These are phyloP conservation scores for Acheta domesticus DNA, from an alignment of 2,888 invertebrate species.

Conservation along the genomic window DNA sequence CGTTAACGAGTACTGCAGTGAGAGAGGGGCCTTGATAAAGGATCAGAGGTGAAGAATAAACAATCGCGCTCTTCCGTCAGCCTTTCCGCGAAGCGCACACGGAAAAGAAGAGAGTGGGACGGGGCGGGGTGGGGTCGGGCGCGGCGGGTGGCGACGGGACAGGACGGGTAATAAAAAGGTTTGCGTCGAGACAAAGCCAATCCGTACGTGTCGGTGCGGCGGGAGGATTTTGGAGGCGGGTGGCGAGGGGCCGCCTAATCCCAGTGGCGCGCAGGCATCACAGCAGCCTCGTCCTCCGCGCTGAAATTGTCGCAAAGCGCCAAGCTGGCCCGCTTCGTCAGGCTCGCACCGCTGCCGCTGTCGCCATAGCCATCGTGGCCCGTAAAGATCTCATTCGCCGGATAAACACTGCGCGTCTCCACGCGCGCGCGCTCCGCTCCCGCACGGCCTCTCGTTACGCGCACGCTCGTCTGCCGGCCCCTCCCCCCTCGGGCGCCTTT, in stretches of 20 bases:
- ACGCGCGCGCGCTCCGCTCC: not conserved
- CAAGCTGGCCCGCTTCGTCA: not conserved
- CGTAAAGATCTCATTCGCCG: not conserved
- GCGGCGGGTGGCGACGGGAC: not conserved
- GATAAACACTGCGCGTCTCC: not conserved
- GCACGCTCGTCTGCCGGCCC: not conserved
- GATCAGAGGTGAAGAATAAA: not conserved
- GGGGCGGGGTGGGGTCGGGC: too few relatives aligned
- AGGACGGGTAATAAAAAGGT: not conserved
- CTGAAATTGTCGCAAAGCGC: not conserved
- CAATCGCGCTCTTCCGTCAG: not conserved
- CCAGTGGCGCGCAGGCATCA: not conserved
- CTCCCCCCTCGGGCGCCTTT: not conserved
- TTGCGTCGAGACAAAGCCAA: not conserved
- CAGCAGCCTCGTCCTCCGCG: not conserved
- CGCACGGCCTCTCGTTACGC: conserved; percentile 1
- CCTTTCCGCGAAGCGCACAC: not conserved
- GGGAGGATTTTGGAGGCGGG: not conserved
- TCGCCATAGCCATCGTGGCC: not conserved
- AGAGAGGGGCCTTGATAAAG: not conserved
- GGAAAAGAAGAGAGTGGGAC: too few relatives aligned
- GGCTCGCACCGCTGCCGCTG: not conserved
- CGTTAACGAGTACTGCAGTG: not conserved
- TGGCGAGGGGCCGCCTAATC: not conserved
- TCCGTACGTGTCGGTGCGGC: not conserved